Base-by-base conservation (phyloP, 2,797 vertebrate species). In the Gambelia wislizenii region DNA sequence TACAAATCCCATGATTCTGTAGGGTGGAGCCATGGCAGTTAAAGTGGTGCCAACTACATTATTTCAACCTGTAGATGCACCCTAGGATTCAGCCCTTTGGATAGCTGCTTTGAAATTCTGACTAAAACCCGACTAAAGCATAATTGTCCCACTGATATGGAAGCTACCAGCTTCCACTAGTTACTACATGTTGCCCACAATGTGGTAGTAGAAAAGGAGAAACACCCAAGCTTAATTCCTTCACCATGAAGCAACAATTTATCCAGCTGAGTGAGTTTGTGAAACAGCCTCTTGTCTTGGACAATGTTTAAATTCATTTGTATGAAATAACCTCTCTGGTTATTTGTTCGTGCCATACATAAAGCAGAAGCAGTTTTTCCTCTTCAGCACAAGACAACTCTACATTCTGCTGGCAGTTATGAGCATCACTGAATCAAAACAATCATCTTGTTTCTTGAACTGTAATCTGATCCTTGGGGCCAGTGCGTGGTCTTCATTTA, bases 381-480 rank as follows among this genome's bases (percentile, higher is more conserved):
- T 87, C 9, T 49, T 79, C 56, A 4, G 86, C 56, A 81, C 30
- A 47, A 86, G 78, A 89, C 39, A 80, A 85, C 0, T 70, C 25
- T 4, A 6, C 75, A 16, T 92, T 92, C 89, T 64, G 59, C 4
- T 84, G 49, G 2, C 87, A 85, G 85, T 89, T 82, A 86, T 81
- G 89, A 92, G 87, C 69, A 79, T 0, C 90, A 80, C 47, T 42
- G 61, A 85, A 91, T 25, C 30, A 80, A 61, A 87, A 76, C 16
- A 89, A 93, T 70, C 88, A 36, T 16, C n/a, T 87, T 61, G 47
- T 87, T 83, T 92, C 56, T 91, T 83, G 87, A 83, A 52, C 14
- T 20, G 33, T 83, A 75, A 88, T 49, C n/a, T 64, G 6, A 22
- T 52, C 42, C 22, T 44, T 56, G 39, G 18, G 52, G 4, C 79